A percentile compares a stretch with the other conserved stretches of the same genome.
Evolutionary conservation across 2,797 vertebrate species (phyloP).

Genomic region (Calcarius lapponicus): DNA sequence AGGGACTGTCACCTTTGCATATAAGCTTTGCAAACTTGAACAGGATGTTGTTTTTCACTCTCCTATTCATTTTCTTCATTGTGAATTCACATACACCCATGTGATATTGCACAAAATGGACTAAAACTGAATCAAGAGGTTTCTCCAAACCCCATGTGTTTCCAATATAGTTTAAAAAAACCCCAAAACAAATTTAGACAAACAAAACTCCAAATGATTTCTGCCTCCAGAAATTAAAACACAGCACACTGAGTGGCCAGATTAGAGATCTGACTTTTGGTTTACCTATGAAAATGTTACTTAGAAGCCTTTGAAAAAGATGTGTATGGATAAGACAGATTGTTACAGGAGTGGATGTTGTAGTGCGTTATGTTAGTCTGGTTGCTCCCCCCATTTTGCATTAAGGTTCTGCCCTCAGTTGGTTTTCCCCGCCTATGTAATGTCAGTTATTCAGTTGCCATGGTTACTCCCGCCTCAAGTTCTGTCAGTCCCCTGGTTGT

Average conservation of each 20-base stretch:
- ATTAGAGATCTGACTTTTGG: background rate
- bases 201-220: background rate
- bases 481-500: too few species aligned
- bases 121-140: background rate
- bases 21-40: background rate
- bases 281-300: background rate
- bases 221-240: background rate
- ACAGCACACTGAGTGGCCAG: background rate
- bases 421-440: too few species aligned
- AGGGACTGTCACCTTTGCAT: background rate
- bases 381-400: too few species aligned
- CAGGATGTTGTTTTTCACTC: background rate
- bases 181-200: background rate
- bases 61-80: background rate
- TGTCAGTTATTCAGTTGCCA: too few species aligned
- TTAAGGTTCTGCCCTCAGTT: too few species aligned
- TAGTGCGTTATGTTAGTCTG: too few species aligned
- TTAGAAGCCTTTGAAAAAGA: background rate
- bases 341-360: background rate
- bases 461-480: too few species aligned
- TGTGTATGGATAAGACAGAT: background rate
- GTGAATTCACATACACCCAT: background rate
- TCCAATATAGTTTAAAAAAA: background rate
- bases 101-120: background rate
- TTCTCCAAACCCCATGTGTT: accelerated